Evolutionary conservation across 2,888 invertebrate species (phyloP), one percentile per base, ranked within the genome.

Genomic region (Chloromyia formosa): DNA sequence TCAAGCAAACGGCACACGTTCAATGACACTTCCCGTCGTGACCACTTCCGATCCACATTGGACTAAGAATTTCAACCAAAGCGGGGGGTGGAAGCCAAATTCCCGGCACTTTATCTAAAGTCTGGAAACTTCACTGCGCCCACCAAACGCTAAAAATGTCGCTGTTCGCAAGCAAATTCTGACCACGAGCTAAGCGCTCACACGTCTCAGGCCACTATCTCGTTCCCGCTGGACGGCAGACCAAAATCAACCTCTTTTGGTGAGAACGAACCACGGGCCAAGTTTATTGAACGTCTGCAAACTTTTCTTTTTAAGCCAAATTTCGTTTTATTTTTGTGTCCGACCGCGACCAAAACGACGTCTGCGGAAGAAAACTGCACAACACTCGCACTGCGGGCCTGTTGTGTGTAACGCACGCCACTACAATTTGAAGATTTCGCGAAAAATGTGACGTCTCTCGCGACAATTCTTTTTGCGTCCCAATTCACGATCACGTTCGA

Each of bases 11-110:
- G n/a, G 62, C 40, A 9, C 35, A 16, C 66, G 66, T 66, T 66
- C 66, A 66, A 66, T 66, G 66, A 66, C 66, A 66, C 66, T 66
- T 45, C 45, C 22, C 45, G 49, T 49, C 49, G 49, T 45, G 66
- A 12, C 9, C 66, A 66, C 66, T 66, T 18, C 66, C 45, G 49
- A 22, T 14, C 66, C 10, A 22, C 16, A 16, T 5, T 35, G 12
- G n/a, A 1, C 16, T n/a, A 35, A 62, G 45, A 35, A 45, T 2
- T 49, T 20, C 66, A 66, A 22, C 18, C 66, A 49, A 45, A 9
- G 18, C 45, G 40, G 18, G 12, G 22, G 45, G 66, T n/a, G n/a
- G n/a, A n/a, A n/a, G n/a, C 40, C 62, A 35, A 23, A 66, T 20
- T 12, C 27, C 7, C 49, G 12, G 49, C 16, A n/a, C 49, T n/a